Conservation (phyloP, 2,888 invertebrate species). For the Idaea straminata region DNA sequence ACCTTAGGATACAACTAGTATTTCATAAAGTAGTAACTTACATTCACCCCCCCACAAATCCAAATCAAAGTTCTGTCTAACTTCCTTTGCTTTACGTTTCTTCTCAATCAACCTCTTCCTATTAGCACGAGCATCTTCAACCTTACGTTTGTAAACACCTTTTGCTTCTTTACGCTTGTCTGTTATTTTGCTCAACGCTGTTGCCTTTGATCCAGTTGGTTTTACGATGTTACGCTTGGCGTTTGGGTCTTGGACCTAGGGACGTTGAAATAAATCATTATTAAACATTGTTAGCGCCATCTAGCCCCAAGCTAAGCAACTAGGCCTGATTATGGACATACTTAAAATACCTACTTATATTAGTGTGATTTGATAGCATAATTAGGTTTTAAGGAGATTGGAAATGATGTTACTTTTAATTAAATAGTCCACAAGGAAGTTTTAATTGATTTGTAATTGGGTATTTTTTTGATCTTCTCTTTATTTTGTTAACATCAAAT, state of each 20-base stretch:
- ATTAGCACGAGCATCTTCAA: slow-evolving; percentile 70
- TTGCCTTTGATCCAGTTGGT: slow-evolving; percentile 54
- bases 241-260: slow-evolving; percentile 84
- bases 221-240: slow-evolving; percentile 76
- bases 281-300: too few relatives aligned
- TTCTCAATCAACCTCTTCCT: slow-evolving; percentile 59
- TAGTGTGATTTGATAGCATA: too few relatives aligned
- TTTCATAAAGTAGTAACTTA: slow-evolving; percentile 38
- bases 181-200: slow-evolving; percentile 71
- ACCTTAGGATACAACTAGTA: background rate
- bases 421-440: too few relatives aligned
- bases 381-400: too few relatives aligned
- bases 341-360: too few relatives aligned
- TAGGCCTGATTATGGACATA: too few relatives aligned
- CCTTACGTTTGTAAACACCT: slow-evolving; percentile 76
- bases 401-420: too few relatives aligned
- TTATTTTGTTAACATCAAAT: too few relatives aligned
- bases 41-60: slow-evolving; percentile 85
- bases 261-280: background rate
- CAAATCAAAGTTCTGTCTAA: slow-evolving; percentile 74
- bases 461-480: too few relatives aligned
- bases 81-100: slow-evolving; percentile 61
- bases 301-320: too few relatives aligned
- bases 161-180: slow-evolving; percentile 63
- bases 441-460: too few relatives aligned